phyloP scores from a whole-genome alignment of 2,113 vertebrate species.

The Manacus vitellinus region DNA sequence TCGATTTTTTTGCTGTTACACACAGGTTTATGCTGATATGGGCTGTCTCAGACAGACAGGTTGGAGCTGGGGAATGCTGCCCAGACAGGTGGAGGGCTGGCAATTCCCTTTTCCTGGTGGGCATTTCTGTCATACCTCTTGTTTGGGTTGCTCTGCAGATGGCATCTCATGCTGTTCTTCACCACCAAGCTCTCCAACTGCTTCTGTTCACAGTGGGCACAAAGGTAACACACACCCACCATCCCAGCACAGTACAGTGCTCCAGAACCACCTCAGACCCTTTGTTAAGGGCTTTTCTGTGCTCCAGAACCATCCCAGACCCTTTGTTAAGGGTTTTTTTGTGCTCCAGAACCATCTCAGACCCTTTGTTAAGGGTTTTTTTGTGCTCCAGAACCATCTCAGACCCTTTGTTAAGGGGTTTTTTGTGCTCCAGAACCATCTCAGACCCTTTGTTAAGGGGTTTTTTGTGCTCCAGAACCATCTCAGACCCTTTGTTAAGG shows the following conservation, averaged over 20 bases:
- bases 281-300: no score
- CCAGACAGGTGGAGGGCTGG: neutral
- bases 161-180: neutral
- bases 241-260: neutral
- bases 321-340: neutral
- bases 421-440: no score
- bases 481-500: neutral
- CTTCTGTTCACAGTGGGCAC: neutral
- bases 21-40: neutral
- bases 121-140: neutral
- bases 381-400: neutral
- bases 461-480: neutral
- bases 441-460: no score
- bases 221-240: neutral
- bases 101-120: neutral
- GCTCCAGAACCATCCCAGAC: no score
- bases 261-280: neutral
- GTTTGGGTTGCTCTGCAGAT: neutral
- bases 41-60: neutral
- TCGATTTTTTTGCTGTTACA: neutral
- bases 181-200: neutral
- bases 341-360: neutral
- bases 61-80: neutral
- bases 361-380: neutral
- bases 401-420: neutral